A percentile compares a stretch with the other conserved stretches of the same genome.
Evolutionary conservation across 1,140 invertebrate species (phyloP).

Genomic region (Macrobrachium rosenbergii): DNA sequence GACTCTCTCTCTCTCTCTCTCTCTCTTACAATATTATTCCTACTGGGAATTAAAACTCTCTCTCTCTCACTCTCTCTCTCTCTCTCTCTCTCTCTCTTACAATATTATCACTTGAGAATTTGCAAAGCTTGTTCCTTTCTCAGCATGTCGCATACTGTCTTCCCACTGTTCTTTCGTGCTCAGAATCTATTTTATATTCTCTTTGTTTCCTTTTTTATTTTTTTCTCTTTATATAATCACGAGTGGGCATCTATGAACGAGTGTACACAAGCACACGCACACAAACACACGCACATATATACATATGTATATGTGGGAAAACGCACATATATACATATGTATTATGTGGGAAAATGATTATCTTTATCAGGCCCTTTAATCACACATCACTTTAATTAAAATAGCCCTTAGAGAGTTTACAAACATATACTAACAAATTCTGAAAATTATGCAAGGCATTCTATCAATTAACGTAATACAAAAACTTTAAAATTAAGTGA

Average conservation of each 20-base stretch:
- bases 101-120: neutral
- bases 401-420: too few species aligned
- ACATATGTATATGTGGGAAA: constrained; percentile 13
- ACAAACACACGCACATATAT: neutral
- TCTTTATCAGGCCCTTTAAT: neutral
- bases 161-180: too few species aligned
- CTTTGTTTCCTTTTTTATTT: neutral
- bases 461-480: too few species aligned
- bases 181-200: neutral
- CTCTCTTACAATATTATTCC: constrained; percentile 6
- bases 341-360: neutral
- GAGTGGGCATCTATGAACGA: too few species aligned
- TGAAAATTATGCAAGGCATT: too few species aligned
- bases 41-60: neutral
- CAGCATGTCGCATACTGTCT: too few species aligned
- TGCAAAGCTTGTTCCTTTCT: neutral
- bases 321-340: constrained; percentile 6
- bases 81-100: neutral
- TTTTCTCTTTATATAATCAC: too few species aligned
- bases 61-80: neutral
- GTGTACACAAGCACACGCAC: too few species aligned
- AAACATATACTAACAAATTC: too few species aligned
- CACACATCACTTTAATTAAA: too few species aligned
- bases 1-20: neutral
- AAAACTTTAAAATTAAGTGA: too few species aligned